phyloP scores from a whole-genome alignment of 1,140 invertebrate species.

The Macrotrachela quadricornifera region DNA sequence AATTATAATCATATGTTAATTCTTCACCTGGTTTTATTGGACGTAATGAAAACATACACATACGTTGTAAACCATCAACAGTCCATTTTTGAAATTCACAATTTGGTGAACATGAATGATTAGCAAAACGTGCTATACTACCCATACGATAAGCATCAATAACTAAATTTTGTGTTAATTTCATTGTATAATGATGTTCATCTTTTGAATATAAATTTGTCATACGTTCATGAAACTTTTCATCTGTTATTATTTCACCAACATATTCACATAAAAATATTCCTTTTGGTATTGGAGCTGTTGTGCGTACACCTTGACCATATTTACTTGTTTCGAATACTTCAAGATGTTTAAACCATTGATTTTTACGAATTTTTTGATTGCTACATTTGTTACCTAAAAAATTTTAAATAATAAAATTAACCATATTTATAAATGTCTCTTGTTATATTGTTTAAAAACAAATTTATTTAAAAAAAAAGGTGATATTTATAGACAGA shows the following conservation, averaged over 20 bases:
- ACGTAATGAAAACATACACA: slow-evolving; percentile 79
- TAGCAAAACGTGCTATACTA: slow-evolving; percentile 86
- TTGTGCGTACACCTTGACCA: too few relatives aligned
- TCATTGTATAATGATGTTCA: slow-evolving; percentile 91
- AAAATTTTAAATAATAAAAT: too few relatives aligned
- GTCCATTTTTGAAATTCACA: slow-evolving; percentile 98
- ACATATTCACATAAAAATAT: slow-evolving; percentile 94
- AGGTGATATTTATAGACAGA: too few relatives aligned
- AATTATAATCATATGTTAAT: slow-evolving; percentile 93
- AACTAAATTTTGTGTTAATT: slow-evolving; percentile 70
- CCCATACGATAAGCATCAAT: slow-evolving; percentile 78
- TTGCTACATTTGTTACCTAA: too few relatives aligned
- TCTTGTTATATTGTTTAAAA: too few relatives aligned
- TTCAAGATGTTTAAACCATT: too few relatives aligned
- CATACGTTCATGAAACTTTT: slow-evolving; percentile 68
- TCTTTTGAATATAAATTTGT: slow-evolving; percentile 61
- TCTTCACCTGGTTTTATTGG: slow-evolving; percentile 61
- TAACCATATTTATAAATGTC: too few relatives aligned
- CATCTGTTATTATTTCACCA: slow-evolving; percentile 74
- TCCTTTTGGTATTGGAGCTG: slow-evolving; percentile 28
- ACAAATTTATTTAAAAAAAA: too few relatives aligned
- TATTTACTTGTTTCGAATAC: too few relatives aligned
- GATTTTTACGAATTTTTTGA: too few relatives aligned
- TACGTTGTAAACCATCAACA: slow-evolving; percentile 75
- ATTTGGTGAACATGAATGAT: slow-evolving; percentile 93